Evolutionary conservation across 1,140 invertebrate genomes (phyloP).

Genomic region (Mactra quadrangularis): DNA sequence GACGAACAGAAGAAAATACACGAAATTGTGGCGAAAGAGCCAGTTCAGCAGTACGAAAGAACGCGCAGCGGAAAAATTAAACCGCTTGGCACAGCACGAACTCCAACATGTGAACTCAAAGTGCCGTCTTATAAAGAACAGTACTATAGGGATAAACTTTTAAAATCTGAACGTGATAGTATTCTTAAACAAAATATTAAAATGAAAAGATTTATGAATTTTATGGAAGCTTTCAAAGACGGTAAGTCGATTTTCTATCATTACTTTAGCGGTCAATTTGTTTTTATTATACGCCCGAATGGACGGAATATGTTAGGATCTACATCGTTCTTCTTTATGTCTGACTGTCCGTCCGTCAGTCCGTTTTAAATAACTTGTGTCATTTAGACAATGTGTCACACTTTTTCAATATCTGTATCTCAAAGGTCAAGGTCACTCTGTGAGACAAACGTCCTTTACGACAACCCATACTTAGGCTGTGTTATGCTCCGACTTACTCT

Average conservation of each 20-base stretch:
- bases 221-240: slow-evolving; percentile 37
- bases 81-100: slow-evolving; percentile 47
- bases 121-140: slow-evolving; percentile 38
- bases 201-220: slow-evolving; percentile 33
- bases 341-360: too few species aligned
- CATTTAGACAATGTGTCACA: too few species aligned
- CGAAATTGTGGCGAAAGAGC: slow-evolving; percentile 14
- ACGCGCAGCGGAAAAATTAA: slow-evolving; percentile 42
- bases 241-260: slow-evolving; percentile 26
- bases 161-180: slow-evolving; percentile 46
- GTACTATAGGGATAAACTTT: slow-evolving; percentile 54
- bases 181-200: slow-evolving; percentile 48
- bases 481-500: too few species aligned
- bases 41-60: slow-evolving; percentile 50
- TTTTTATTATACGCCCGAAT: too few species aligned
- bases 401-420: too few species aligned
- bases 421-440: too few species aligned
- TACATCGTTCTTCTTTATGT: too few species aligned
- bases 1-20: slow-evolving; percentile 33
- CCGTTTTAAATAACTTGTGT: too few species aligned
- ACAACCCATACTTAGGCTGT: too few species aligned
- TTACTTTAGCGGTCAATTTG: too few species aligned
- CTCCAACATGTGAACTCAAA: not conserved
- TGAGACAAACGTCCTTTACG: too few species aligned
- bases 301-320: too few species aligned